phyloP scores from a whole-genome alignment of 2,888 invertebrate genomes.

The Troides oblongomaculatus region DNA sequence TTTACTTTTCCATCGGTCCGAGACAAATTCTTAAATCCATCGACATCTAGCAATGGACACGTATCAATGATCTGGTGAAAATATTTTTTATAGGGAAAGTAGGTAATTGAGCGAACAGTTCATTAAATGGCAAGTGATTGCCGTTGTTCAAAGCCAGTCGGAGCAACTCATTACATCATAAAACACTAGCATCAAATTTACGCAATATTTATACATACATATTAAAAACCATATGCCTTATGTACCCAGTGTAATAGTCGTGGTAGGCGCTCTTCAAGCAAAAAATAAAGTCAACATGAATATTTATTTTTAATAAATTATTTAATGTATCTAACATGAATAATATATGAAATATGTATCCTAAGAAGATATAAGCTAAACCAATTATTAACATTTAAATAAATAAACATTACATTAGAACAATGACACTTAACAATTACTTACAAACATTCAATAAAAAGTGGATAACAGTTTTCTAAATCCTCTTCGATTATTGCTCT shows the following conservation, averaged over 20 bases:
- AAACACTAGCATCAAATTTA: too few relatives aligned
- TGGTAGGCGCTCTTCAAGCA: not conserved
- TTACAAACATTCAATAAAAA: constrained; percentile 73
- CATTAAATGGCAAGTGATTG: too few relatives aligned
- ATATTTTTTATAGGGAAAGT: too few relatives aligned
- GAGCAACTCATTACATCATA: too few relatives aligned
- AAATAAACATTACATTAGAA: not conserved
- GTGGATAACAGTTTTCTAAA: constrained; percentile 61
- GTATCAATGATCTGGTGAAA: too few relatives aligned
- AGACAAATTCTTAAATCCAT: too few relatives aligned
- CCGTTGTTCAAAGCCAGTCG: too few relatives aligned
- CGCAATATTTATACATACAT: too few relatives aligned
- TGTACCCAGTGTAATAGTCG: not conserved
- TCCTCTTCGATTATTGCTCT: constrained; percentile 49
- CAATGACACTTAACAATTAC: constrained; percentile 37
- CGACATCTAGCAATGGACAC: too few relatives aligned
- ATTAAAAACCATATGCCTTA: too few relatives aligned
- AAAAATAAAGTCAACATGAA: not conserved
- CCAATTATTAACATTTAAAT: not conserved
- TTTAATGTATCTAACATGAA: not conserved
- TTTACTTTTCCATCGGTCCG: too few relatives aligned
- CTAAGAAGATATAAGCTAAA: not conserved
- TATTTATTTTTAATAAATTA: not conserved
- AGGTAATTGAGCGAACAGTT: too few relatives aligned
- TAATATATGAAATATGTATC: not conserved